These are phyloP conservation scores for Galeopsomyia nigrocyanea DNA, from an alignment of 2,888 invertebrate genomes.

Conservation along the genomic window DNA sequence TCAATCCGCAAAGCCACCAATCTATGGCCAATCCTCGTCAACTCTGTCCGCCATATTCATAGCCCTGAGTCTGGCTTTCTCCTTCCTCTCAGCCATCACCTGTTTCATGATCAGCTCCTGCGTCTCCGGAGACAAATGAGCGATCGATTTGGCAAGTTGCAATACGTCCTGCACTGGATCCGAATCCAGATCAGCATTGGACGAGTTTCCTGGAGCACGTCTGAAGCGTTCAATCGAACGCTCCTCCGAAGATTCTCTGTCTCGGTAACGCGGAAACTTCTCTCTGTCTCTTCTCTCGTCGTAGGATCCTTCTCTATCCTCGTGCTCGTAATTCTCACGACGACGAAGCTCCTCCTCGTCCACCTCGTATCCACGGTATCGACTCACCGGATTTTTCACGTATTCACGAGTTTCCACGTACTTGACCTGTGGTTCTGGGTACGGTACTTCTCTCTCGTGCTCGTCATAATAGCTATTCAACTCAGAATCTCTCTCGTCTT, in stretches of 20 bases:
- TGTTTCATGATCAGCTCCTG: constrained; percentile 16
- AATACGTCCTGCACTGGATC: constrained; percentile 9
- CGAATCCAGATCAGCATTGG: background rate
- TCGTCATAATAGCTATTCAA: background rate
- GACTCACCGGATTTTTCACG: background rate
- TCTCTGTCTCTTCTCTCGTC: background rate
- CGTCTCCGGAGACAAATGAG: constrained; percentile 13
- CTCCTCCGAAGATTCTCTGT: background rate
- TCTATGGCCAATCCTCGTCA: too few relatives aligned
- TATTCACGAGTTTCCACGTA: background rate
- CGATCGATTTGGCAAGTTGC: constrained; percentile 2
- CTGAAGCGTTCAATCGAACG: too few relatives aligned
- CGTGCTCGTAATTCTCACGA: too few relatives aligned
- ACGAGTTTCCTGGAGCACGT: background rate
- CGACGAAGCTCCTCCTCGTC: background rate
- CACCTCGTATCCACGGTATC: too few relatives aligned
- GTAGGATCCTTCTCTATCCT: too few relatives aligned
- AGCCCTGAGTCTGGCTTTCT: background rate
- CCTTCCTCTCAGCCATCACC: constrained; percentile 19
- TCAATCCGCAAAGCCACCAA: too few relatives aligned
- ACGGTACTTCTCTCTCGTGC: background rate
- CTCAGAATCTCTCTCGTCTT: constrained; percentile 10
- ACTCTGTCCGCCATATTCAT: too few relatives aligned
- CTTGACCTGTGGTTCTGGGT: background rate
- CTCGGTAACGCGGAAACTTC: background rate